These are phyloP conservation scores for Eupithecia vulgata DNA, from an alignment of 2,888 invertebrate species.

Conservation along the genomic window DNA sequence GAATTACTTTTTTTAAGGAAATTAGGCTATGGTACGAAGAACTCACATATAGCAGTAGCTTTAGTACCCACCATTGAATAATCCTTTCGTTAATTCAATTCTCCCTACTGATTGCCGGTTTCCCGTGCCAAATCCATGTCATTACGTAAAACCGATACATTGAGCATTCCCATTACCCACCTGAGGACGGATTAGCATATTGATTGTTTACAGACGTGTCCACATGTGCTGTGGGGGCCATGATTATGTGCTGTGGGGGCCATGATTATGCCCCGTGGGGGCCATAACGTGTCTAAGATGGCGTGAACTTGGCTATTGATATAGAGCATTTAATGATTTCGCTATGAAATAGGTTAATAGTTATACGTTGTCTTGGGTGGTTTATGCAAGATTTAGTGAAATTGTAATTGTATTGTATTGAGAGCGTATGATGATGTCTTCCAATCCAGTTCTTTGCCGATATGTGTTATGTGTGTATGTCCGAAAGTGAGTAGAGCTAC, in stretches of 20 bases:
- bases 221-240: slow-evolving; percentile 4
- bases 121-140: slow-evolving; percentile 27
- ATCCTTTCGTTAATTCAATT: not conserved
- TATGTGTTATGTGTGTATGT: no score
- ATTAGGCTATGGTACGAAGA: no score
- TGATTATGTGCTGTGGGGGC: not conserved
- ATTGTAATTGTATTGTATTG: not conserved
- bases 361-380: not conserved
- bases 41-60: not conserved
- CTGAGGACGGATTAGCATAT: slow-evolving; percentile 69
- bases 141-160: slow-evolving; percentile 40
- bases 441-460: not conserved
- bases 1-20: no score
- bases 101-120: not conserved
- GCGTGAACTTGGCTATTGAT: not conserved
- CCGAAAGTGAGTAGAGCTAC: no score
- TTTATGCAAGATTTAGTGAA: not conserved
- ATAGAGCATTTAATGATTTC: not conserved
- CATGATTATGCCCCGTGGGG: not conserved
- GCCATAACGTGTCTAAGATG: not conserved
- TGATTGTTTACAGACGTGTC: slow-evolving; percentile 66
- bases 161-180: slow-evolving; percentile 48
- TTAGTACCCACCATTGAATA: slow-evolving; percentile 1
- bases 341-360: not conserved
- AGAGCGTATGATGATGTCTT: not conserved